Base-by-base conservation (phyloP, 2,888 invertebrate genomes). In the Acronicta alni region DNA sequence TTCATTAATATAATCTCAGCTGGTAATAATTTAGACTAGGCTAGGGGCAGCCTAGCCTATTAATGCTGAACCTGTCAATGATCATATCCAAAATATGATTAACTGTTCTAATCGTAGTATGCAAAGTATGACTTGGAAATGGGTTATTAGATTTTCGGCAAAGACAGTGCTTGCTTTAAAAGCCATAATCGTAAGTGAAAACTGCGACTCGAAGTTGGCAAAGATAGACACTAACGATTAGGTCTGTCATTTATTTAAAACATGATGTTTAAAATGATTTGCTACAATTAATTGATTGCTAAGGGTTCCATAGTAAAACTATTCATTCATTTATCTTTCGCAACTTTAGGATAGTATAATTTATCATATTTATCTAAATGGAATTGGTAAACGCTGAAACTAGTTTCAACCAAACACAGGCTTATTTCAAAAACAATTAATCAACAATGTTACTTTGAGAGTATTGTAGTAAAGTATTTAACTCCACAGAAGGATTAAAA, bases 341-440 rank as follows among this genome's bases (percentile, higher is more conserved):
- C 43, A 52, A 58, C 38, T 48, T 48, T 43, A 49, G 44, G 38
- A 54, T 57, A 62, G 58, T 41, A 57, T 57, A 16, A 75, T 75
- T 75, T 49, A 75, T 75, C 56, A 66, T 57, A 67, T 47, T 49
- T 51, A 47, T 58, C 14, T 45, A 45, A 63, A 72, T 63, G 38
- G 32, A 53, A 57, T 60, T 62, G 54, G 44, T 45, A 57, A 49
- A 57, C 61, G 57, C 35, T 46, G 57, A 58, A 51, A 62, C 56
- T 66, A 69, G 55, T 63, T 57, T 53, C 30, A 12, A 26, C 46
- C 23, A 17, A 23, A 35, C 23, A 15, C 30, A 52, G 53, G 57
- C 26, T 58, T 49, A 71, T 39, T 57, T 51, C 37, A 43, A 44
- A 62, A 60, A 60, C 58, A 42, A 74, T 74, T 64, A 62, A 65